Percentiles rank a stretch among this genome's conserved stretches.
These are phyloP conservation scores for Pseudonaja textilis DNA, from an alignment of 2,113 vertebrate species.

Conservation along the genomic window DNA sequence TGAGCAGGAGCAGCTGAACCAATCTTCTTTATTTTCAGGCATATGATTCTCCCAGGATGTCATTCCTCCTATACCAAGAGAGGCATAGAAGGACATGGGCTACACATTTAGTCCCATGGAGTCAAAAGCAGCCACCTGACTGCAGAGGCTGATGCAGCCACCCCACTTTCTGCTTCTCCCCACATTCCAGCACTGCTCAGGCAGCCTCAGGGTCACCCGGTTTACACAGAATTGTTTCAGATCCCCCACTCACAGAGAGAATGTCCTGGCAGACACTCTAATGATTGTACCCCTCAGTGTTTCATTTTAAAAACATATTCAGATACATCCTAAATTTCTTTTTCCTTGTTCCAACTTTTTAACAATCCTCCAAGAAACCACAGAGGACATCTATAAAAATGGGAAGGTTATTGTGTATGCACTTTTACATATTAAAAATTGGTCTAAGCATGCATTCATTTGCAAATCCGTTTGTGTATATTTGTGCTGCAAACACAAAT, in stretches of 20 bases:
- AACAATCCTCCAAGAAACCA: not conserved
- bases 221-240: not conserved
- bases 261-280: not conserved
- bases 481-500: not conserved
- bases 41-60: not conserved
- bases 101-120: not conserved
- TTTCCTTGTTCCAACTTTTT: not conserved
- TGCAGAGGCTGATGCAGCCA: conserved; percentile 10
- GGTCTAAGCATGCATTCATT: not conserved
- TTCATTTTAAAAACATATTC: not conserved
- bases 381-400: not conserved
- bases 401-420: not conserved
- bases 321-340: not conserved
- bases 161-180: not conserved
- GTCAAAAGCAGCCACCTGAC: conserved; percentile 11
- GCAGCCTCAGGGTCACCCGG: not conserved
- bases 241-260: not conserved
- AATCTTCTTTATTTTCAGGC: conserved; percentile 11
- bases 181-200: too few species aligned
- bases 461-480: not conserved
- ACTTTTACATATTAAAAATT: not conserved
- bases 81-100: not conserved
- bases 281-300: not conserved
- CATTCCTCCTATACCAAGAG: not conserved
- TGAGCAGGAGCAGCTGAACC: conserved; percentile 8